Evolutionary conservation across 2,113 vertebrate genomes (phyloP).

Genomic region (Pantherophis guttatus): DNA sequence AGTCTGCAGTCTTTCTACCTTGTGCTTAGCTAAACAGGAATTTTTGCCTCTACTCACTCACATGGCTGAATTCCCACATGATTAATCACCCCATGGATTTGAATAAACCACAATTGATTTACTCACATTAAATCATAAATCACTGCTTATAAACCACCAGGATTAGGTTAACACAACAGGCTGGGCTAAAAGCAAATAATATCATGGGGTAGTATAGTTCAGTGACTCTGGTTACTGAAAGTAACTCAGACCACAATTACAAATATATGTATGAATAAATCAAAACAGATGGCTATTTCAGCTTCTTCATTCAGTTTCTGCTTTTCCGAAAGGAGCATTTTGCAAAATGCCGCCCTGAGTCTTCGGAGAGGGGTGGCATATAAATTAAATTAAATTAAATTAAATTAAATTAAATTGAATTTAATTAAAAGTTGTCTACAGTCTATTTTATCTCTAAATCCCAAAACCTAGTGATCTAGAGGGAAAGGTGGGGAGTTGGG

Average conservation of each 20-base stretch:
- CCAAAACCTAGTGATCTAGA: neutral
- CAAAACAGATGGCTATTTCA: neutral
- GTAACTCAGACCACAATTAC: neutral
- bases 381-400: no score
- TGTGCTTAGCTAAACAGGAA: no score
- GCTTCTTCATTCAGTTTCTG: neutral
- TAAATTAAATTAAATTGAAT: neutral
- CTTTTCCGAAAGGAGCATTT: neutral
- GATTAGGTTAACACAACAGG: neutral
- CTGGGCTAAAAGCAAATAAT: neutral
- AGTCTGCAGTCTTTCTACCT: no score
- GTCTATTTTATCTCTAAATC: neutral
- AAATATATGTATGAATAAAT: neutral
- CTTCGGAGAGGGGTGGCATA: no score
- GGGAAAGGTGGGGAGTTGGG: neutral
- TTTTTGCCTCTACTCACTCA: no score
- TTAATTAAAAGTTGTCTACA: neutral
- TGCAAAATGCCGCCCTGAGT: neutral
- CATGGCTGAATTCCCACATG: no score
- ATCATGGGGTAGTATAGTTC: neutral
- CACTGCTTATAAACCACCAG: neutral
- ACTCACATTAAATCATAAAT: neutral
- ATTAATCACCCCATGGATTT: neutral
- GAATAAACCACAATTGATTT: neutral
- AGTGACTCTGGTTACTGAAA: neutral